Evolutionary conservation across 23 tunicate species (phyloP).

Genomic region (Oikopleura vanhoeffeni): DNA sequence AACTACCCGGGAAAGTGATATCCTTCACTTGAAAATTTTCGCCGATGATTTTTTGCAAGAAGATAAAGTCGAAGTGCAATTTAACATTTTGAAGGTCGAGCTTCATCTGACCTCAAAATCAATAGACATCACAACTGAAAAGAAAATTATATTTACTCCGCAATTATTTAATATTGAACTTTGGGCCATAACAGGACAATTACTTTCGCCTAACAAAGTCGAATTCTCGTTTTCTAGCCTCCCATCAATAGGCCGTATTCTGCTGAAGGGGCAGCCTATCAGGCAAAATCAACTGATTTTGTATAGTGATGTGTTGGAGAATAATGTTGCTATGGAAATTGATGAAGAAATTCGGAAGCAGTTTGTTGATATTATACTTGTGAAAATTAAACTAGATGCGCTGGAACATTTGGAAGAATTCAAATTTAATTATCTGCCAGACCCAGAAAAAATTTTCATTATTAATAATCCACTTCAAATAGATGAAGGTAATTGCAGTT

Average conservation of each 20-base stretch:
- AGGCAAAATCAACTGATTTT: background rate
- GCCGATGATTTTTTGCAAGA: background rate
- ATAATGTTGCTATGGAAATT: background rate
- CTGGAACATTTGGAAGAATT: background rate
- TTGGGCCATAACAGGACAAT: background rate
- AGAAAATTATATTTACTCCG: background rate
- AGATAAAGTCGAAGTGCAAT: background rate
- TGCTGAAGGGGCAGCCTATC: background rate
- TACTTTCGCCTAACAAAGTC: background rate
- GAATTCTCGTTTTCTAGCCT: background rate
- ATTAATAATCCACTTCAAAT: background rate
- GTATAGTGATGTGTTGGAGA: background rate
- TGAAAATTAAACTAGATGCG: background rate
- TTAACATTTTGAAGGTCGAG: background rate
- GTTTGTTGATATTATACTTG: background rate
- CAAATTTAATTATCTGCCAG: background rate
- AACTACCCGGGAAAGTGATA: background rate
- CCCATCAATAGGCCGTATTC: background rate
- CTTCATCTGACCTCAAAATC: background rate
- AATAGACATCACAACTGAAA: background rate
- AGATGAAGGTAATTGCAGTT: background rate
- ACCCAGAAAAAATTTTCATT: background rate
- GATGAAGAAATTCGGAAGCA: slow-evolving; percentile 2
- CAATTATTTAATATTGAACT: background rate
- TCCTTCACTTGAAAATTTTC: background rate